These are phyloP conservation scores for Cladopsammia gracilis DNA, from an alignment of 64 coral and sea anemone species.

Conservation along the genomic window DNA sequence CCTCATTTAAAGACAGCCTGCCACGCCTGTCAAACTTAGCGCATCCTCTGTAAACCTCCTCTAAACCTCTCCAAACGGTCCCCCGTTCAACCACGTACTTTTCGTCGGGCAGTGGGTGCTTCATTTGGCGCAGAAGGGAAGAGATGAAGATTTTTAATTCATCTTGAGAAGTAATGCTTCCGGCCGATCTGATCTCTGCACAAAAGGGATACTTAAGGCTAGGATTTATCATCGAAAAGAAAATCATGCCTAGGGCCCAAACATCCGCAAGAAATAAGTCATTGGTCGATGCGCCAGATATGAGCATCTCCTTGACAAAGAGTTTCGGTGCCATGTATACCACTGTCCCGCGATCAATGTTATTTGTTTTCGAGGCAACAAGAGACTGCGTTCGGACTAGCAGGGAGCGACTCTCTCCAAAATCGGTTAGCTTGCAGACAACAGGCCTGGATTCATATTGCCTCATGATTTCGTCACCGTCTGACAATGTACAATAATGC, in stretches of 20 bases:
- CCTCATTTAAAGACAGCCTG: not conserved
- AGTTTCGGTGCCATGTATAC: not conserved
- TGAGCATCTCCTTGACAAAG: not conserved
- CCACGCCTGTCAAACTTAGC: not conserved
- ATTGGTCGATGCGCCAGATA: not conserved
- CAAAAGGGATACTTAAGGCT: not conserved
- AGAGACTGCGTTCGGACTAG: too few species aligned
- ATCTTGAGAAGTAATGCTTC: not conserved
- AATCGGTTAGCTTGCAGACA: not conserved
- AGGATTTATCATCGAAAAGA: not conserved
- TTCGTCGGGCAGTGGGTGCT: not conserved
- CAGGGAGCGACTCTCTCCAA: not conserved
- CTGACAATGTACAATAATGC: constrained; percentile 56
- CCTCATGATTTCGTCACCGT: not conserved
- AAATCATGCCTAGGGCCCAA: not conserved
- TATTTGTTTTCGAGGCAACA: not conserved
- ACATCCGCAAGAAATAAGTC: not conserved
- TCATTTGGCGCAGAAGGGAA: not conserved
- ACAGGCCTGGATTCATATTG: not conserved
- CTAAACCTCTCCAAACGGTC: not conserved
- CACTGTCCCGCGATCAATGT: not conserved
- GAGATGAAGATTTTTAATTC: not conserved
- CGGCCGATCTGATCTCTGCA: not conserved
- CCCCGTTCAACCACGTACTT: not conserved
- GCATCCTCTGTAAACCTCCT: not conserved